Base-by-base conservation (phyloP, 2,888 invertebrate genomes). In the Meganola albula region DNA sequence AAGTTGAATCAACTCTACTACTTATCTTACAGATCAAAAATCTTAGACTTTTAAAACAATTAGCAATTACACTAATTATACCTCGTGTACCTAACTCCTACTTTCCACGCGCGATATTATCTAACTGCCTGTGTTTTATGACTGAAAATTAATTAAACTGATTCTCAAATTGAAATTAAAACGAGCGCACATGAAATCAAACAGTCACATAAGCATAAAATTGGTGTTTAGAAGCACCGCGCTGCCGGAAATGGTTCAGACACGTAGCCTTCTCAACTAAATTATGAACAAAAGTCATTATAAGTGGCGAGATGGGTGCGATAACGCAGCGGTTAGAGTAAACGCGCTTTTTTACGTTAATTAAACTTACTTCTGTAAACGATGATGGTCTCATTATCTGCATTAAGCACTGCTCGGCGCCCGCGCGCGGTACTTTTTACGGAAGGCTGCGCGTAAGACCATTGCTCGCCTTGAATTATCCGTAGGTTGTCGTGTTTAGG, bases 291-390 rank as follows among this genome's bases (percentile, higher is more conserved):
- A 80, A 75, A 82, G 74, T 80, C 70, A 80, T 84, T 77, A 80
- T 79, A 76, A 74, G 72, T 64, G 73, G 66, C 68, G 58, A 77
- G 78, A 80, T 83, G 65, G 63, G 41, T 33, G 60, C 64, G 83
- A 83, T 83, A 82, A 78, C 63, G 49, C 53, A 58, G 63, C 76
- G 71, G 76, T 75, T 79, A 75, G 67, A 75, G 71, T 83, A 83
- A 83, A 82, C 79, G 83, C 62, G 71, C 78, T 79, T 82, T 75
- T 82, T 83, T 79, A 84, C 83, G 77, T 83, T 85, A 84, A 85
- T 85, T 84, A 85, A 84, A 80, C 78, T 76, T 72, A 74, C 71
- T 75, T 79, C 72, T 75, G 74, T 82, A 83, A 83, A 83, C 76
- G 74, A 74, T 75, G 74, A 76, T 71, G 75, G 70, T 68, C 72